Conservation (phyloP, 2,113 vertebrate species). For the Lepus americanus region DNA sequence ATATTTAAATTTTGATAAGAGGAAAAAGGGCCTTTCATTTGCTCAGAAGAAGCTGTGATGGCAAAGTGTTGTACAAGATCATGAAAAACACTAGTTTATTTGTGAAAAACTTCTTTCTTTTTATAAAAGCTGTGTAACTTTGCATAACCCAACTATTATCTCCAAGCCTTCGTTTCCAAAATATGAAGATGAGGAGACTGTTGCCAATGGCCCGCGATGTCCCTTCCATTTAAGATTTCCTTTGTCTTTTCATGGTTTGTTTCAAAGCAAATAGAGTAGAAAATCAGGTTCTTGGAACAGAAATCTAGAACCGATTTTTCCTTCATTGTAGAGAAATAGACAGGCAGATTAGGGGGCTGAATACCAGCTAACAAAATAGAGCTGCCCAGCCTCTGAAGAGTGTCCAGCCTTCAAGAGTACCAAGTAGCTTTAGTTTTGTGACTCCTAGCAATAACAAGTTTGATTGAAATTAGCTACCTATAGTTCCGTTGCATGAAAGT, state of each 20-base stretch:
- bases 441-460: background rate
- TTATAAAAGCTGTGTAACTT: background rate
- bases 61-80: background rate
- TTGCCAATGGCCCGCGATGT: background rate
- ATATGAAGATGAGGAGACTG: background rate
- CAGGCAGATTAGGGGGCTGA: background rate
- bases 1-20: background rate
- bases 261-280: constrained; percentile 63
- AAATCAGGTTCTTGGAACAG: constrained; percentile 63
- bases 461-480: background rate
- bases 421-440: constrained; percentile 45
- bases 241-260: background rate
- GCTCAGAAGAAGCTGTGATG: background rate
- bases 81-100: background rate
- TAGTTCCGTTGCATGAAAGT: background rate
- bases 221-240: background rate
- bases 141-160: background rate
- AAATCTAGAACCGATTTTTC: constrained; percentile 46
- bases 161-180: constrained; percentile 43
- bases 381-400: background rate
- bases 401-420: background rate
- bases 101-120: background rate
- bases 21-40: background rate
- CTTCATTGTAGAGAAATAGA: constrained; percentile 17
- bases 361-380: constrained; percentile 6